These are phyloP conservation scores for Agonopterix heracliana DNA, from an alignment of 2,888 invertebrate species.

Conservation along the genomic window DNA sequence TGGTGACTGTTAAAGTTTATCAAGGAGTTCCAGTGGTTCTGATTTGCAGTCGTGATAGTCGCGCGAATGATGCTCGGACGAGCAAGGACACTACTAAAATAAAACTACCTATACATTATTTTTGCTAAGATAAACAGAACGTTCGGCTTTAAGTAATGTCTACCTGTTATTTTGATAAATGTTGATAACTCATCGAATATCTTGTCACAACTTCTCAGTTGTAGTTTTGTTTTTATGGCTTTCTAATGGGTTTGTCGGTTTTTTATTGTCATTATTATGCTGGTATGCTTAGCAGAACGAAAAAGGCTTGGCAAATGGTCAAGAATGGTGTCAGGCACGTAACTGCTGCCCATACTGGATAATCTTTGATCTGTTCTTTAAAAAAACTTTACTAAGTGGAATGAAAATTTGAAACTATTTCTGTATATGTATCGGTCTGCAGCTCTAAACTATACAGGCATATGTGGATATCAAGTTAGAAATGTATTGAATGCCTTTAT, in stretches of 20 bases:
- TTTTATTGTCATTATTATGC: conserved; percentile 7
- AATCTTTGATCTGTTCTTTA: no score
- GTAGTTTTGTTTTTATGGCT: conserved; percentile 8
- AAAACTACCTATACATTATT: conserved; percentile 37
- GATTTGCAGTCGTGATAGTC: conserved; percentile 63
- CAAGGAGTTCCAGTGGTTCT: conserved; percentile 49
- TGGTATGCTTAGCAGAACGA: conserved; percentile 3
- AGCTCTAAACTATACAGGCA: no score
- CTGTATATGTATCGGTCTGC: no score
- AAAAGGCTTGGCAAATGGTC: background rate
- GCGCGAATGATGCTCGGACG: conserved; percentile 57
- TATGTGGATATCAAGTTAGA: no score
- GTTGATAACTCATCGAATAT: conserved; percentile 14
- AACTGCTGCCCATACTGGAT: no score
- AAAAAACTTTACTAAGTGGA: no score
- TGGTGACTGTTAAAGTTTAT: conserved; percentile 30
- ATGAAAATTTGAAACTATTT: no score
- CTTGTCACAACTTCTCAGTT: conserved; percentile 2
- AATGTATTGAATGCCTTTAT: no score
- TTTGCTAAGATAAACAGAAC: conserved; percentile 13
- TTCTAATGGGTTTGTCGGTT: conserved; percentile 5
- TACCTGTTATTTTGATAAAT: conserved; percentile 14
- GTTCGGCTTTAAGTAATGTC: conserved; percentile 7
- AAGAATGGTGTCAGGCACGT: no score
- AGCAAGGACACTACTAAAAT: conserved; percentile 60